Evolutionary conservation across 2,888 invertebrate genomes (phyloP).

Genomic region (Disparrhopalites patrizii): DNA sequence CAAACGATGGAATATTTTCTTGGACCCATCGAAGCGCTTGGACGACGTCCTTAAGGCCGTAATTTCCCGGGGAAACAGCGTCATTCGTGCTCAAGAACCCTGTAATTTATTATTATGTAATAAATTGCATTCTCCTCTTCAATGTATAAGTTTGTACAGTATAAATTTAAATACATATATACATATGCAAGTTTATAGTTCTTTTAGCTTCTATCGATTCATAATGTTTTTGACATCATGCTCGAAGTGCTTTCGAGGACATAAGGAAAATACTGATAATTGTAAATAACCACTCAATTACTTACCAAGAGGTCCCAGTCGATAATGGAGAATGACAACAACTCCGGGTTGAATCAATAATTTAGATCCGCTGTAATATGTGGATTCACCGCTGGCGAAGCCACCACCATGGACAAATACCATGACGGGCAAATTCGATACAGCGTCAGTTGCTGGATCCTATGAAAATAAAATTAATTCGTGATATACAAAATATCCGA

Average conservation of each 20-base stretch:
- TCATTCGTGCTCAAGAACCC: slow-evolving; percentile 28
- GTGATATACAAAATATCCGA: neutral
- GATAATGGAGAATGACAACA: slow-evolving; percentile 28
- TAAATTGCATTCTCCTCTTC: no score
- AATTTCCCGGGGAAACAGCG: slow-evolving; percentile 25
- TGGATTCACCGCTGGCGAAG: slow-evolving; percentile 24
- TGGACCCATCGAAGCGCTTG: slow-evolving; percentile 30
- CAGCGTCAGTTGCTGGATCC: slow-evolving; percentile 16
- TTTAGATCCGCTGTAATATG: slow-evolving; percentile 23
- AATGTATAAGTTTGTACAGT: neutral
- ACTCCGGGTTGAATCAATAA: slow-evolving; percentile 18
- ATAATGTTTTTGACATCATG: no score
- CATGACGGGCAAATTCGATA: slow-evolving; percentile 26
- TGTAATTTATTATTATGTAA: no score
- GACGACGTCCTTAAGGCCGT: slow-evolving; percentile 29
- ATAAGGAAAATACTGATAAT: no score
- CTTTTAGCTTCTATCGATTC: no score
- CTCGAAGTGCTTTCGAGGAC: no score
- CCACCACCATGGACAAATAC: slow-evolving; percentile 28
- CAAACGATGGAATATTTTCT: slow-evolving; percentile 25
- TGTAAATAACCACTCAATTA: neutral
- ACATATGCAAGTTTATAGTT: no score
- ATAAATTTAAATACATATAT: no score
- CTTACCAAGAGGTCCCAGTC: slow-evolving; percentile 29
- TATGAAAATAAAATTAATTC: neutral